Conservation (phyloP, 2,113 vertebrate genomes). For the Buteo buteo region DNA sequence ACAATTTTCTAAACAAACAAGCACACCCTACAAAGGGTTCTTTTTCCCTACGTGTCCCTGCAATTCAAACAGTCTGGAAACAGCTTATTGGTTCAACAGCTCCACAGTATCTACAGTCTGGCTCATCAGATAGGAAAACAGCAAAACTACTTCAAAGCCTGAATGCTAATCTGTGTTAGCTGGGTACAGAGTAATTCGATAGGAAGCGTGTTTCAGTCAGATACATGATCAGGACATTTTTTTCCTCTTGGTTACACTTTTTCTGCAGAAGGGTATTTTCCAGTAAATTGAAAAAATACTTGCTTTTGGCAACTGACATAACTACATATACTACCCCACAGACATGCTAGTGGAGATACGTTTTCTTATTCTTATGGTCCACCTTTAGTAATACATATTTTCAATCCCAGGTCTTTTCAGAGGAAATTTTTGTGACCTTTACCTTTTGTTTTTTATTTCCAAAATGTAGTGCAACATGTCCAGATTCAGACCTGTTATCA, state of each 20-base stretch:
- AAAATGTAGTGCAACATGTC: background rate
- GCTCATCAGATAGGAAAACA: background rate
- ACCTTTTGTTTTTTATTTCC: background rate
- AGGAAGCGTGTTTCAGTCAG: background rate
- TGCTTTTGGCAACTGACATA: background rate
- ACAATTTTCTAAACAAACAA: background rate
- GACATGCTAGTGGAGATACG: background rate
- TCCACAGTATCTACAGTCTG: background rate
- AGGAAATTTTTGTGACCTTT: background rate
- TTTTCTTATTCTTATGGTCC: background rate
- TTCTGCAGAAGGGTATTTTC: background rate
- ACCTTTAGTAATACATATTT: background rate
- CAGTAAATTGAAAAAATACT: background rate
- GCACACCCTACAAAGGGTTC: background rate
- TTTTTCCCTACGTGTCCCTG: background rate
- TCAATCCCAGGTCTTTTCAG: background rate
- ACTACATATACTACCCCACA: background rate
- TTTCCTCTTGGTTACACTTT: background rate
- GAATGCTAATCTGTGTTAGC: background rate
- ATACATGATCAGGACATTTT: background rate
- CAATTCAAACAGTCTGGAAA: background rate
- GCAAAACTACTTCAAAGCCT: background rate
- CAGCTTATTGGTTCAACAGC: background rate
- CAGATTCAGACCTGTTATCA: background rate
- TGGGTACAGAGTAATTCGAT: background rate